Conservation (phyloP, 2,888 invertebrate species). For the Ichneumoninae sp. region DNA sequence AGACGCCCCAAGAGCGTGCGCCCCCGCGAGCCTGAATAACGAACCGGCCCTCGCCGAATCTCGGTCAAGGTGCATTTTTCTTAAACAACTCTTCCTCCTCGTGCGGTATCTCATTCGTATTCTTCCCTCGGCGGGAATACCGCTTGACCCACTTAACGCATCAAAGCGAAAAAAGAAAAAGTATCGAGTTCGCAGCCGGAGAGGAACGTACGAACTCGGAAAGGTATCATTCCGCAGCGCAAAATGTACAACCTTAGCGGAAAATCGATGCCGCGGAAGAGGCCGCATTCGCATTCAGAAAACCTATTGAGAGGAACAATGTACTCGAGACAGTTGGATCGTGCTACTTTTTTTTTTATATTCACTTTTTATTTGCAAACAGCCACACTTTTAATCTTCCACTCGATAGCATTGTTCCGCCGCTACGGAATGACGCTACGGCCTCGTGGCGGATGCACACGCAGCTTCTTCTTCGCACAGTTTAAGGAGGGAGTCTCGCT, state of each 20-base stretch:
- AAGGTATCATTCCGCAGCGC: neutral
- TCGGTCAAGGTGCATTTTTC: slow-evolving; percentile 31
- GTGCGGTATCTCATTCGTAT: slow-evolving; percentile 11
- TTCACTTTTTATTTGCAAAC: slow-evolving; percentile 1
- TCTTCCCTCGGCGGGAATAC: neutral
- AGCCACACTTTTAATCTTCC: neutral
- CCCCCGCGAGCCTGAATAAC: neutral
- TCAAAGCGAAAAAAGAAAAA: slow-evolving; percentile 5
- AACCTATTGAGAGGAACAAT: slow-evolving; percentile 11
- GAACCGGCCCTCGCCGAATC: neutral
- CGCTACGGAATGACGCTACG: neutral
- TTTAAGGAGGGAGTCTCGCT: neutral
- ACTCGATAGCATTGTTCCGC: neutral
- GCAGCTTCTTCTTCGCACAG: neutral
- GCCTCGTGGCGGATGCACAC: neutral
- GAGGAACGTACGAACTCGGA: slow-evolving; percentile 25
- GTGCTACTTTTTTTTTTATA: neutral
- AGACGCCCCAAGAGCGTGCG: neutral
- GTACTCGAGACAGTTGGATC: neutral
- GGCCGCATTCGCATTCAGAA: slow-evolving; percentile 8
- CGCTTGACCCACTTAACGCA: slow-evolving; percentile 54
- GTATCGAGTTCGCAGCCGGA: slow-evolving; percentile 20
- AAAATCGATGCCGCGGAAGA: neutral
- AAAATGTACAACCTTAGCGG: slow-evolving; percentile 31
- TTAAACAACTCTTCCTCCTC: slow-evolving; percentile 1